Conservation (phyloP, 2,113 vertebrate genomes). For the Regulus satrapa region DNA sequence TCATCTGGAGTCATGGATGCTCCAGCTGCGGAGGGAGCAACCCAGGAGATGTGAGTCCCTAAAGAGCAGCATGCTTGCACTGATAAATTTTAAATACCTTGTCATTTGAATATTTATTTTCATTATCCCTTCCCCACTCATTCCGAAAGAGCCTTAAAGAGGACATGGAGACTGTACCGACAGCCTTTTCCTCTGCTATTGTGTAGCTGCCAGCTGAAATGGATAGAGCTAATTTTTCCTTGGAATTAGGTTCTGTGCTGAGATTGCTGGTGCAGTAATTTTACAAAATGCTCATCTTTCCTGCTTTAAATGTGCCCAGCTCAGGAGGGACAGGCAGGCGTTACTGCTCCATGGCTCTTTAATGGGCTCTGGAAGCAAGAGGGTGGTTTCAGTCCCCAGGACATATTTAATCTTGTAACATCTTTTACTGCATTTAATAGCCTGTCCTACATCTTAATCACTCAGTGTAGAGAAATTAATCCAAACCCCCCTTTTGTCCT, state of each 20-base stretch:
- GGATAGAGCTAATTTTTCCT: not conserved
- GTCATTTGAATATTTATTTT: not conserved
- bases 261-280: not conserved
- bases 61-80: not conserved
- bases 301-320: not conserved
- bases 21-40: not conserved
- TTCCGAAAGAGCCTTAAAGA: not conserved
- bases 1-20: not conserved
- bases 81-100: not conserved
- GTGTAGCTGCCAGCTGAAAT: not conserved
- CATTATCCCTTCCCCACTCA: not conserved
- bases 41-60: not conserved
- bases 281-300: not conserved
- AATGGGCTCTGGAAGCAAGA: not conserved
- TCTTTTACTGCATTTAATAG: not conserved
- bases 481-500: not conserved
- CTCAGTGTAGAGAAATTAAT: not conserved
- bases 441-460: not conserved
- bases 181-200: not conserved
- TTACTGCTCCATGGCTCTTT: not conserved
- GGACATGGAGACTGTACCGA: not conserved
- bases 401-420: not conserved
- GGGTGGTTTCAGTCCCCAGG: not conserved
- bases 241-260: not conserved
- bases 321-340: not conserved